phyloP scores from a whole-genome alignment of 2,797 vertebrate species.

The Myoxocephalus aenaeus region DNA sequence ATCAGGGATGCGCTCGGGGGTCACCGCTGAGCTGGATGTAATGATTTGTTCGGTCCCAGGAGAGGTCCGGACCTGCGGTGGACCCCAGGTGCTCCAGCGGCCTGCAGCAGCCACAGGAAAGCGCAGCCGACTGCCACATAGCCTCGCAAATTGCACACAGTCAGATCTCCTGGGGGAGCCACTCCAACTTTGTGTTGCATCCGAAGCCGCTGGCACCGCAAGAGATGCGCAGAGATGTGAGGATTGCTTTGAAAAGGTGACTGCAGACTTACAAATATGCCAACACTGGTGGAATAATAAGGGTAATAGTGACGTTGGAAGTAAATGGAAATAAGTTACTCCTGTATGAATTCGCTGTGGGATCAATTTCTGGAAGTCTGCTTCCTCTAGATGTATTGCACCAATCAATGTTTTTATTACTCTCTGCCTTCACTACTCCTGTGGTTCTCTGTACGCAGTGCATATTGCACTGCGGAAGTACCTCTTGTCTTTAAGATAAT shows the following conservation, averaged over 20 bases:
- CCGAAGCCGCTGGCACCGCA: conserved; percentile 32
- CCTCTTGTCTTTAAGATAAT: conserved; percentile 34
- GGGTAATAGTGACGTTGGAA: conserved; percentile 11
- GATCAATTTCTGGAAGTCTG: conserved; percentile 35
- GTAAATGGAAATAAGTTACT: conserved; percentile 34
- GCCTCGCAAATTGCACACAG: conserved; percentile 61
- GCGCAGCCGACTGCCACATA: conserved; percentile 45
- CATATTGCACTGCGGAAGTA: not conserved
- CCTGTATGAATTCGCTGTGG: not conserved
- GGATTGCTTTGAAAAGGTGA: conserved; percentile 33
- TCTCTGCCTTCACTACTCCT: not conserved
- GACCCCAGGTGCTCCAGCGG: conserved; percentile 64
- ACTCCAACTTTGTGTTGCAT: conserved; percentile 46
- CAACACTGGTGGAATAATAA: conserved; percentile 29
- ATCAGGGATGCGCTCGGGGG: conserved; percentile 25
- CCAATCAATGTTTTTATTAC: not conserved
- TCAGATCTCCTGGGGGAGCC: conserved; percentile 61
- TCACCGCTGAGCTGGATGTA: conserved; percentile 44
- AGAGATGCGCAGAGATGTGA: conserved; percentile 20
- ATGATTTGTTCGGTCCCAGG: conserved; percentile 57
- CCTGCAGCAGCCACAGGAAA: conserved; percentile 51
- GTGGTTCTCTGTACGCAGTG: not conserved
- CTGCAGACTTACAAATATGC: conserved; percentile 18
- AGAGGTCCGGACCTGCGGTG: conserved; percentile 46
- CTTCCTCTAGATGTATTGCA: conserved; percentile 5